Evolutionary conservation across 2,113 vertebrate species (phyloP), one percentile per base, ranked within the genome.

Genomic region (Heteronetta atricapilla): DNA sequence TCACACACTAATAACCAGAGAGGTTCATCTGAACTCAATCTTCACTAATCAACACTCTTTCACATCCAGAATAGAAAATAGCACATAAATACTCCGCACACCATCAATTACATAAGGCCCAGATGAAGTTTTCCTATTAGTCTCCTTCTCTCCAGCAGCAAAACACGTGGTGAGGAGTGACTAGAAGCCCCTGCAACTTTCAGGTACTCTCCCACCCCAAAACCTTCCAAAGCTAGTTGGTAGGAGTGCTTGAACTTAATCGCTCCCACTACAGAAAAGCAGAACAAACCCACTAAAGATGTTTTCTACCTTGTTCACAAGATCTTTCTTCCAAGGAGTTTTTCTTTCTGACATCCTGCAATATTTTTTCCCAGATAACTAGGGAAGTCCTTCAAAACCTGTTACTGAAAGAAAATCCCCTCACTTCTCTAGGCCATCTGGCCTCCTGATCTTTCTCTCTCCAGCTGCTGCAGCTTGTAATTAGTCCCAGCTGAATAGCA

Each of bases 361-460:
- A 12, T 23, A 36, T 16, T 90, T 83, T 40, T 82, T 22, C 34
- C 33, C 34, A 70, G 59, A n/a, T 63, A 16, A 42, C 31, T 33
- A 10, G 64, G 33, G 42, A 84, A 46, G 28, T 60, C 33, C 66
- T 94, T 69, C 10, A 6, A 86, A 94, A 95, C 70, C 53, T 87
- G 34, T 76, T 94, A 70, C 38, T 63, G 26, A 40, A 89, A 84
- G 26, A 89, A 93, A 92, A 92, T 21, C 29, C 62, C 42, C 64
- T 12, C 29, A 48, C 23, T 75, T 60, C 48, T 89, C 48, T 1
- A 0, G 91, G 36, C 42, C 86, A 75, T 79, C 69, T 89, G 93
- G 53, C 86, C 74, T 90, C 67, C 91, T 91, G 84, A 73, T 94
- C 81, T 91, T 93, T 62, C 29, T n/a, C n/a, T 84, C 56, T 94